These are phyloP conservation scores for Cancer borealis DNA, from an alignment of 2,888 invertebrate genomes.

Conservation along the genomic window DNA sequence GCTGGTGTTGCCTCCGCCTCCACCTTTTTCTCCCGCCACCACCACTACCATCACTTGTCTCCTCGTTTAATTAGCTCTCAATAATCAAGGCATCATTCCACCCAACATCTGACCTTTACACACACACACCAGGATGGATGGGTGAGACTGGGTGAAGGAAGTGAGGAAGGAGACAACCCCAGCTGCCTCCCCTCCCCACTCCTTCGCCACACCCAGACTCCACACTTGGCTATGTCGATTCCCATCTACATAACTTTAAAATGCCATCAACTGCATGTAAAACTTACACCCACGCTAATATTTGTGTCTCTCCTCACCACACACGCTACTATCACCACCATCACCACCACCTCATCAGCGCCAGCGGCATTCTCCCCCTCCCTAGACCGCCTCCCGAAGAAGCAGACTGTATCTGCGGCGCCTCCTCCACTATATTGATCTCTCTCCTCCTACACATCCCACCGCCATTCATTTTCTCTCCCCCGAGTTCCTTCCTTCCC, in stretches of 20 bases:
- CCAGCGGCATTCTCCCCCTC: neutral
- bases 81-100: slow-evolving; percentile 18
- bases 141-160: neutral
- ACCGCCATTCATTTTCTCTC: slow-evolving; percentile 33
- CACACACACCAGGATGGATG: neutral
- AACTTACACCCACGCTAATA: neutral
- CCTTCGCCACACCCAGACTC: neutral
- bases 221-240: slow-evolving; percentile 15
- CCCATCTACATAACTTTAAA: neutral
- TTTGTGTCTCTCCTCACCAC: neutral
- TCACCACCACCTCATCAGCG: neutral
- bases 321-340: neutral
- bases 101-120: slow-evolving; percentile 27
- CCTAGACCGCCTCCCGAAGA: neutral
- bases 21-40: neutral
- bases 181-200: neutral
- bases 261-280: neutral
- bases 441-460: slow-evolving; percentile 43
- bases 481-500: slow-evolving; percentile 16
- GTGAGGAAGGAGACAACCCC: neutral
- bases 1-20: too few species aligned
- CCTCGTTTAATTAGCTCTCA: slow-evolving; percentile 28
- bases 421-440: slow-evolving; percentile 45
- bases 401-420: slow-evolving; percentile 40
- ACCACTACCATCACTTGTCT: neutral